Base-by-base conservation (phyloP, 2,888 invertebrate species). In the Morpho helenor region DNA sequence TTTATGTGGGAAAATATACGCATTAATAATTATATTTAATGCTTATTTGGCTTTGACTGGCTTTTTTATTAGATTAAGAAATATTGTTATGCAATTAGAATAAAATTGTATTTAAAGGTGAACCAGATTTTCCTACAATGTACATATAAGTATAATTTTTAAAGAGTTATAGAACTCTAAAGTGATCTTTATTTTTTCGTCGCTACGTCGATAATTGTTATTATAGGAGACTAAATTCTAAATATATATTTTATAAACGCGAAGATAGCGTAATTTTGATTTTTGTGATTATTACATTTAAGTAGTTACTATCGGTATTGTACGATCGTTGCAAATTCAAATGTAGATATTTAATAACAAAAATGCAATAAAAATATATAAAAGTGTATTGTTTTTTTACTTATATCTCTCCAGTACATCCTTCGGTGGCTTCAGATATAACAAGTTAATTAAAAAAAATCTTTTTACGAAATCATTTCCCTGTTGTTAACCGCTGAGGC, bases 1-100 rank as follows among this genome's bases (percentile, higher is more conserved):
- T 78, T 76, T 85, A 79, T 86, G 87, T 88, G 89, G 89, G 89
- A 89, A 90, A 89, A 82, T 81, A 90, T 90, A 86, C 90, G 90
- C 90, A 83, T 89, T 90, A 89, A 84, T 78, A 80, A 77, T 85
- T 84, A 77, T 84, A 84, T 78, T 77, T 79, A 82, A 82, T 80
- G 85, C 84, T 83, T 84, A 70, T 65, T 80, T 78, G 79, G 83
- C 87, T 86, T 85, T 76, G 84, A 86, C 85, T 86, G 84, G 87
- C 88, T 85, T 84, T 79, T 80, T 82, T 74, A 76, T 86, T 85
- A 80, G 73, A 54, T 80, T 79, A 80, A 79, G 78, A 66, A 43
- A 72, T 76, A 76, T 78, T 79, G 70, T 73, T 77, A 80, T 77
- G 74, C 43, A 63, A 56, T 61, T 68, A 68, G 65, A 56, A 41